A percentile compares a stretch with the other conserved stretches of the same genome.
Evolutionary conservation across 2,888 invertebrate genomes (phyloP).

Genomic region (Sabatieria punctata): DNA sequence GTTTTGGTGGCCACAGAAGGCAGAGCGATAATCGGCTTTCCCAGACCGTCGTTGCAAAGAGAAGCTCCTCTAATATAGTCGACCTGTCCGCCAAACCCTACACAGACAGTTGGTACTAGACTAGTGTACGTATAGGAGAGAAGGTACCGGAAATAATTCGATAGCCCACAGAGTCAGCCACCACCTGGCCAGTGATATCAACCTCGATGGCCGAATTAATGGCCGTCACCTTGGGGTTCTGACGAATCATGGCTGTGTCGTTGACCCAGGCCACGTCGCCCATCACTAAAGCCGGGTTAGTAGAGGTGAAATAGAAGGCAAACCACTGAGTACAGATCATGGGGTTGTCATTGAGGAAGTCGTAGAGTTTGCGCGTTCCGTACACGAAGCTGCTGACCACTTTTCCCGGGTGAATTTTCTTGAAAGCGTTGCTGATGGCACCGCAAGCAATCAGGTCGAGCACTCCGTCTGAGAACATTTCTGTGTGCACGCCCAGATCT

Average conservation of each 20-base stretch:
- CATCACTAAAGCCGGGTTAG: constrained; percentile 70
- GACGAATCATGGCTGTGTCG: constrained; percentile 56
- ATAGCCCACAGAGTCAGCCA: constrained; percentile 72
- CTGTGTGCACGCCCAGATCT: constrained; percentile 80
- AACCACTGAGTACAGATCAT: constrained; percentile 62
- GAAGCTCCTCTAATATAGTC: constrained; percentile 85
- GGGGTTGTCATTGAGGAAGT: constrained; percentile 85
- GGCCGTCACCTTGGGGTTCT: constrained; percentile 79
- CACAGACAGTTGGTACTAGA: no score
- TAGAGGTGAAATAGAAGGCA: no score
- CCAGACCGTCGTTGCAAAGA: constrained; percentile 58
- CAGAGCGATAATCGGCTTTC: constrained; percentile 76
- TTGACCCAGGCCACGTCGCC: constrained; percentile 75
- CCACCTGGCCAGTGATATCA: constrained; percentile 76
- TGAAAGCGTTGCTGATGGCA: constrained; percentile 70
- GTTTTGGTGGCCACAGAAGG: constrained; percentile 58
- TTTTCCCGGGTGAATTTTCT: constrained; percentile 61
- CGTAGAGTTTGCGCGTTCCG: constrained; percentile 66
- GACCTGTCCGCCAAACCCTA: constrained; percentile 76
- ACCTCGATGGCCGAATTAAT: constrained; percentile 87
- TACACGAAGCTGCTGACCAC: constrained; percentile 82
- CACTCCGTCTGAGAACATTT: no score
- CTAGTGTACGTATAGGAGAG: no score
- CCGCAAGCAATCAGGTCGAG: constrained; percentile 66
- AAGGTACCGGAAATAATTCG: constrained; percentile 47